Conservation (phyloP, 2,888 invertebrate species). For the Chirona hameri region DNA sequence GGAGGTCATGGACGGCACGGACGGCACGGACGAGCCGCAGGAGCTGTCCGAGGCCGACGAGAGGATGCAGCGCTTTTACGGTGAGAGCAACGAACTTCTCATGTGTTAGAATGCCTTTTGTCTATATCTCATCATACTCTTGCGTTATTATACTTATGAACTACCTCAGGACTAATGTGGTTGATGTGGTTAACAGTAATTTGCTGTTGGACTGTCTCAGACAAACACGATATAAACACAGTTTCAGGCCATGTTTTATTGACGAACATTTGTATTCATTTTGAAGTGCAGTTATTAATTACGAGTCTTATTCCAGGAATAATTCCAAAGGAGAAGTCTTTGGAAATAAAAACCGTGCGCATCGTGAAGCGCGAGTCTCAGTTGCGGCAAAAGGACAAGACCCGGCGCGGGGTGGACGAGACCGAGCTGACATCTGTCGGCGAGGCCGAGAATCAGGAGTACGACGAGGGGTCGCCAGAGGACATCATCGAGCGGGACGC, state of each 20-base stretch:
- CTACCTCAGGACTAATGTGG: too few species aligned
- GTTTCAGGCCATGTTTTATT: too few species aligned
- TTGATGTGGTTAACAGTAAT: neutral
- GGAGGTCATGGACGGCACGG: neutral
- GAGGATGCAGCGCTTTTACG: slow-evolving; percentile 53
- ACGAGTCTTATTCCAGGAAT: slow-evolving; percentile 53
- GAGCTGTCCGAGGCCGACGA: slow-evolving; percentile 54
- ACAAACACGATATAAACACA: too few species aligned
- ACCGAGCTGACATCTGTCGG: slow-evolving; percentile 47
- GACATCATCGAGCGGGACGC: slow-evolving; percentile 43
- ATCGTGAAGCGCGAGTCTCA: slow-evolving; percentile 90
- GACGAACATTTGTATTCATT: too few species aligned
- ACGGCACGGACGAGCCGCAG: slow-evolving; percentile 44
- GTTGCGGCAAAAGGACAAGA: slow-evolving; percentile 58
- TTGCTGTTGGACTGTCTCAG: too few species aligned
- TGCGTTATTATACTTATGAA: too few species aligned
- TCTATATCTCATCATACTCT: too few species aligned
- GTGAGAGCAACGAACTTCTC: slow-evolving; percentile 41
- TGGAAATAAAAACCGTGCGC: slow-evolving; percentile 84
- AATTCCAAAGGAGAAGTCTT: slow-evolving; percentile 71
- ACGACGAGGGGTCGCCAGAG: slow-evolving; percentile 41
- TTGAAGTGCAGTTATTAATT: neutral
- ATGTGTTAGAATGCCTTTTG: too few species aligned
- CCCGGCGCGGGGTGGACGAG: slow-evolving; percentile 42
- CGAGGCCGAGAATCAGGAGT: slow-evolving; percentile 48